These are phyloP conservation scores for Chymomyza procnemis DNA, from an alignment of 2,888 invertebrate genomes.

Conservation along the genomic window DNA sequence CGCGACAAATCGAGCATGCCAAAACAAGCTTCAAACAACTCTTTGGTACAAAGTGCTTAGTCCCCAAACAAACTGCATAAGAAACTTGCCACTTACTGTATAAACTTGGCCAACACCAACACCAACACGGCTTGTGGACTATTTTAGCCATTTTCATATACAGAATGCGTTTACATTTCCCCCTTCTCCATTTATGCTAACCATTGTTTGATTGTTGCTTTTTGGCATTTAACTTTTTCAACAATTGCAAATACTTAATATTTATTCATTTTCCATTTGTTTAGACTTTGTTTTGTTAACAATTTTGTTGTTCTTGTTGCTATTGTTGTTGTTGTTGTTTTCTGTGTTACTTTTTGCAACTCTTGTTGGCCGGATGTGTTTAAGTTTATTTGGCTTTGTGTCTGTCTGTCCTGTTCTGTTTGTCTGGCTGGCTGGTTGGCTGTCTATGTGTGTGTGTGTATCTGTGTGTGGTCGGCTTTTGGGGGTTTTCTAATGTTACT, in stretches of 20 bases:
- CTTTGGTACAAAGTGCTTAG: no score
- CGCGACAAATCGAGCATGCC: no score
- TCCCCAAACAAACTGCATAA: no score
- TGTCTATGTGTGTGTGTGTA: neutral
- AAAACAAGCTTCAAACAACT: no score
- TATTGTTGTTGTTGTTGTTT: conserved; percentile 14
- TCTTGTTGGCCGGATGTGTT: conserved; percentile 16
- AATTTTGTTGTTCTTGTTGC: conserved; percentile 9
- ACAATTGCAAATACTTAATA: conserved; percentile 55
- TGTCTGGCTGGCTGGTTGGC: no score
- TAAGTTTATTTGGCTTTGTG: conserved; percentile 43
- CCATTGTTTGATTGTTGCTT: conserved; percentile 8
- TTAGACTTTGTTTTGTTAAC: conserved; percentile 22
- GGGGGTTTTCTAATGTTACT: neutral
- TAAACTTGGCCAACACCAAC: neutral
- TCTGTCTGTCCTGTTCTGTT: conserved; percentile 1
- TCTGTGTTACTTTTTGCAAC: neutral
- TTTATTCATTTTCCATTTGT: conserved; percentile 58
- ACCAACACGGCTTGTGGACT: neutral
- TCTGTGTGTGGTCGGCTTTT: neutral
- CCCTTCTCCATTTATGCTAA: neutral
- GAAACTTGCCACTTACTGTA: neutral
- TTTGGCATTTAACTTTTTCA: conserved; percentile 38
- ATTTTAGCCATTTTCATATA: neutral
- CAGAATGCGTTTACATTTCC: neutral